Evolutionary conservation across 2,888 invertebrate genomes (phyloP), one percentile per base, ranked within the genome.

Genomic region (Graphium colonna): DNA sequence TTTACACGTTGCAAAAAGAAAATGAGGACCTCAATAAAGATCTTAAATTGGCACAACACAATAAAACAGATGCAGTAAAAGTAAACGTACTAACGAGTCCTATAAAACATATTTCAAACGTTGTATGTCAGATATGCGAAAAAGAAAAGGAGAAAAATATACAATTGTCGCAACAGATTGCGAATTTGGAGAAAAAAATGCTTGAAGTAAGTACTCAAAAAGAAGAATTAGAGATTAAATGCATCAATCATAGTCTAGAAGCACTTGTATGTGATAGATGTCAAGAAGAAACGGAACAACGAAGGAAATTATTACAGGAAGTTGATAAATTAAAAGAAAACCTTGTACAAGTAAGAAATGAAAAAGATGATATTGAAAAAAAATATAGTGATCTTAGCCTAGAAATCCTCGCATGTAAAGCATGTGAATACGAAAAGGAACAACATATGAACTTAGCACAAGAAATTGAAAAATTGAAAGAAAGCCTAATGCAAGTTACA

Each of bases 341-440:
- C 58, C 59, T 83, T 48, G 21, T 52, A 7, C 52, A 68, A 13
- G 28, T 75, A 2, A 67, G 69, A 62, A 51, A 49, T 12, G 64
- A 76, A 60, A 86, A 82, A 61, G 46, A 58, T 28, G 65, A 69
- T 12, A 60, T 84, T 17, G 71, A 80, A 51, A 58, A 70, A 44
- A 81, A 80, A 65, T 84, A 77, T 56, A 69, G 71, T 4, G 71
- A 72, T 46, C 63, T 82, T 1, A 39, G 60, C n/a, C 61, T 77
- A 46, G 83, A 85, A 68, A 63, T 71, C 41, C 74, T 21, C 5
- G 21, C 5, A 21, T 21, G 21, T 21, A 21, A 21, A 21, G 5
- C 5, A 5, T 21, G 21, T 21, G 21, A 21, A 21, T 3, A 21
- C 5, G 21, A 57, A 42, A 44, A 53, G n/a, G 58, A 69, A 17